Percentiles rank a stretch among this genome's conserved stretches.
These are phyloP conservation scores for Pyrocephalus nanus DNA, from an alignment of 2,797 vertebrate species.

Conservation along the genomic window DNA sequence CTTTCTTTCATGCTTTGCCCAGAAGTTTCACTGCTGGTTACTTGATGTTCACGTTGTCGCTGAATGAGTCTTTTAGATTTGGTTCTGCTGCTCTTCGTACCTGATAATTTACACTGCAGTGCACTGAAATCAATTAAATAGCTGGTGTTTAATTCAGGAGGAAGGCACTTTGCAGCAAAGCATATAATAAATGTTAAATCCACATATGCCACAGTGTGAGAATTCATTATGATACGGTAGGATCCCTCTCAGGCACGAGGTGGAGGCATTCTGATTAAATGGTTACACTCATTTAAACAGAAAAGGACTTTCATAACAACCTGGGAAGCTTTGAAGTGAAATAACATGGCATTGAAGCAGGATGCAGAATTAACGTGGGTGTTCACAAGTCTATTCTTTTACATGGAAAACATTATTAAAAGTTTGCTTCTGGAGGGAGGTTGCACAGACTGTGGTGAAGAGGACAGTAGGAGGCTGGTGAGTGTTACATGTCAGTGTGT, in stretches of 20 bases:
- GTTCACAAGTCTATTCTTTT: background rate
- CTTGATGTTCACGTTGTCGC: background rate
- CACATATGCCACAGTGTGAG: constrained; percentile 16
- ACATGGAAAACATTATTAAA: background rate
- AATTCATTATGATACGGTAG: constrained; percentile 35
- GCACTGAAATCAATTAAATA: constrained; percentile 50
- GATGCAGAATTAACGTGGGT: background rate
- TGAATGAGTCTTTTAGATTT: constrained; percentile 28
- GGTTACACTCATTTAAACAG: background rate
- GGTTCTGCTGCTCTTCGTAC: constrained; percentile 1
- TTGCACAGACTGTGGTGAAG: background rate
- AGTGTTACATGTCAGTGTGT: background rate
- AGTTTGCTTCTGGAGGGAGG: background rate
- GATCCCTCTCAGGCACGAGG: background rate
- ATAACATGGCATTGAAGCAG: background rate
- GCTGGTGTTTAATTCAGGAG: constrained; percentile 9
- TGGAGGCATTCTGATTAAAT: constrained; percentile 47
- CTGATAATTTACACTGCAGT: constrained; percentile 42
- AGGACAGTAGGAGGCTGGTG: background rate
- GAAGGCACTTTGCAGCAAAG: constrained; percentile 19
- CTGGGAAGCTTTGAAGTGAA: constrained; percentile 34
- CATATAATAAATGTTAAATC: constrained; percentile 40
- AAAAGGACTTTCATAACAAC: constrained; percentile 25
- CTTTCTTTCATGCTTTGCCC: constrained; percentile 44
- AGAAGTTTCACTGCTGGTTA: constrained; percentile 21